Evolutionary conservation across 1,140 invertebrate genomes (phyloP).

Genomic region (Lordiphosa clarofinis): DNA sequence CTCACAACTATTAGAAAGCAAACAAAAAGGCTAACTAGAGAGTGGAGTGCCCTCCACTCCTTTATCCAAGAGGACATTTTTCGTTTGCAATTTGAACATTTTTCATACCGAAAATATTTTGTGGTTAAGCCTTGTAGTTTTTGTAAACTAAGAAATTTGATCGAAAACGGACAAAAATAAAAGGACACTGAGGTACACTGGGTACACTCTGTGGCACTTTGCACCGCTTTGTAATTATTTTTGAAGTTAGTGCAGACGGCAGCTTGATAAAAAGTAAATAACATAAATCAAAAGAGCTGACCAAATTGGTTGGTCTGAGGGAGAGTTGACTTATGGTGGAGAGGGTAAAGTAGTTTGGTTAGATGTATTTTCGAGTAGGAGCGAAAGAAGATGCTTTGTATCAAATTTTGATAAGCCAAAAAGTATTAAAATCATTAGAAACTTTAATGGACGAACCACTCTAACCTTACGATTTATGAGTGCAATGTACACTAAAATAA

Average conservation of each 20-base stretch:
- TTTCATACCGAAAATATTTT: conserved; percentile 56
- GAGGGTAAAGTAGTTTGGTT: no score
- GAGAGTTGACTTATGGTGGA: no score
- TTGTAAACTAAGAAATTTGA: conserved; percentile 59
- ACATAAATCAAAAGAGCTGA: conserved; percentile 14
- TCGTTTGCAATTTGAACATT: conserved; percentile 52
- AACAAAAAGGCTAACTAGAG: conserved; percentile 44
- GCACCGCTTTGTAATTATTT: conserved; percentile 46
- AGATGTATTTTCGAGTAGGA: no score
- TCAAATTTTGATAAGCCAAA: no score
- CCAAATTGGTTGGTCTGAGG: no score
- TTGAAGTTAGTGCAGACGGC: conserved; percentile 43
- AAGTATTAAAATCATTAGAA: no score
- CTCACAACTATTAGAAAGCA: conserved; percentile 47
- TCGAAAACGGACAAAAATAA: conserved; percentile 29
- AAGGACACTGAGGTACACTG: conserved; percentile 1
- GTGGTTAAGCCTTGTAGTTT: conserved; percentile 26
- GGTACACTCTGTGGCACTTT: background rate
- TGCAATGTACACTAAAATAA: no score
- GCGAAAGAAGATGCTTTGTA: no score
- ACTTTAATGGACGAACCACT: no score
- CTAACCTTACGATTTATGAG: no score
- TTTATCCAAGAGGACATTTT: conserved; percentile 32
- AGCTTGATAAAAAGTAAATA: conserved; percentile 51
- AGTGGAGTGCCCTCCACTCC: conserved; percentile 2